These are phyloP conservation scores for Rhagonycha fulva DNA, from an alignment of 2,888 invertebrate genomes.

Conservation along the genomic window DNA sequence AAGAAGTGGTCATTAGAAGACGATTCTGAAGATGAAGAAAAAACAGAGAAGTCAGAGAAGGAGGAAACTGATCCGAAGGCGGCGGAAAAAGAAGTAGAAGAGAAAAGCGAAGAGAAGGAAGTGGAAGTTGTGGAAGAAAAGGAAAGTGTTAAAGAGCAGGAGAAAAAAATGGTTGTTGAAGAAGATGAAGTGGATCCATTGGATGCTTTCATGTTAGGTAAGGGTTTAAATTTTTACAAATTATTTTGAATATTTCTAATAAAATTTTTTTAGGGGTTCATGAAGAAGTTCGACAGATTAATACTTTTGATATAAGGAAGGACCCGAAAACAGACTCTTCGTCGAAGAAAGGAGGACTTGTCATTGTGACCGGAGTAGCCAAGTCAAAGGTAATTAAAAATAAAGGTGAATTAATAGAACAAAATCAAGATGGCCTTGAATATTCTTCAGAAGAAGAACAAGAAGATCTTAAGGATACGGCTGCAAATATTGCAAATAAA, in stretches of 20 bases:
- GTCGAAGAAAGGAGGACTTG: constrained; percentile 65
- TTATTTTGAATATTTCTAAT: background rate
- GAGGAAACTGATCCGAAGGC: constrained; percentile 37
- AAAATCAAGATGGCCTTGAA: constrained; percentile 96
- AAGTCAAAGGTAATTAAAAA: constrained; percentile 78
- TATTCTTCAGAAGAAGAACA: constrained; percentile 97
- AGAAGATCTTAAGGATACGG: constrained; percentile 90
- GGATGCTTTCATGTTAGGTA: constrained; percentile 95
- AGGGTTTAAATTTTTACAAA: background rate
- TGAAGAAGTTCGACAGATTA: constrained; percentile 81
- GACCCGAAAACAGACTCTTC: constrained; percentile 53
- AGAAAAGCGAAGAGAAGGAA: constrained; percentile 39
- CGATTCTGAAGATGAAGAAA: constrained; percentile 90
- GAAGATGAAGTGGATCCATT: constrained; percentile 89
- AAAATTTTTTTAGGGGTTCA: constrained; percentile 56
- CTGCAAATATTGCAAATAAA: constrained; percentile 86
- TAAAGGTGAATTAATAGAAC: constrained; percentile 98
- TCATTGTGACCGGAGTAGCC: constrained; percentile 83
- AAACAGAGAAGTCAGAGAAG: constrained; percentile 47
- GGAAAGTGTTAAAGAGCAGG: constrained; percentile 55
- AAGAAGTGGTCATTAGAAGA: constrained; percentile 97
- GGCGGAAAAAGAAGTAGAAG: constrained; percentile 33
- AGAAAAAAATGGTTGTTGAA: constrained; percentile 45
- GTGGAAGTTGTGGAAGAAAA: constrained; percentile 60
- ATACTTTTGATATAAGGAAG: constrained; percentile 68